Evolutionary conservation across 1,140 invertebrate species (phyloP).

Genomic region (Littorina saxatilis): DNA sequence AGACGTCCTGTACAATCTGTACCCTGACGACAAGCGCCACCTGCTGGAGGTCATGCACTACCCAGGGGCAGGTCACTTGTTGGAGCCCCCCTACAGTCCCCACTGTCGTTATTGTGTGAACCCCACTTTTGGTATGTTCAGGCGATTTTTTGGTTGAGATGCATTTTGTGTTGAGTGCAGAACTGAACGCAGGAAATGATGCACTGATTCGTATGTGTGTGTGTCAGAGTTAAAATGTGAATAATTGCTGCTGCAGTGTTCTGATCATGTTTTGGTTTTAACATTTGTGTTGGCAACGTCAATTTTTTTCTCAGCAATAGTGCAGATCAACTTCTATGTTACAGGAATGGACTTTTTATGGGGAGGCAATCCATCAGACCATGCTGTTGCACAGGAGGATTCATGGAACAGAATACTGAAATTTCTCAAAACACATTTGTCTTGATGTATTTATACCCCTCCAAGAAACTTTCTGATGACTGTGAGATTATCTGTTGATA

Average conservation of each 20-base stretch:
- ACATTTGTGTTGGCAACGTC: neutral
- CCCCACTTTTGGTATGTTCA: slow-evolving; percentile 29
- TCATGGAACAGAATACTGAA: slow-evolving; percentile 55
- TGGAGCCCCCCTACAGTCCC: slow-evolving; percentile 60
- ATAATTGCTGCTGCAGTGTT: too few relatives aligned
- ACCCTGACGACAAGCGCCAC: slow-evolving; percentile 37
- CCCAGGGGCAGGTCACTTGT: slow-evolving; percentile 58
- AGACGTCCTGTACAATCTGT: neutral
- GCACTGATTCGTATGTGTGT: neutral
- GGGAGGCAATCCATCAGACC: slow-evolving; percentile 49
- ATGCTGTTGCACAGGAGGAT: slow-evolving; percentile 58
- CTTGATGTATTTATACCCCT: too few relatives aligned
- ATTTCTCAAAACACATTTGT: slow-evolving; percentile 49
- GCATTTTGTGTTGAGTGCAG: neutral
- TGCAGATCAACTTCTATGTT: neutral
- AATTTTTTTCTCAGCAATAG: neutral
- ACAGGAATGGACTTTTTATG: slow-evolving; percentile 44
- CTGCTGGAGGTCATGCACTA: slow-evolving; percentile 46
- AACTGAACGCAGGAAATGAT: neutral
- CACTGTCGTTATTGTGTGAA: slow-evolving; percentile 32
- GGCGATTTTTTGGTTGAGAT: neutral
- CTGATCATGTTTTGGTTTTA: neutral
- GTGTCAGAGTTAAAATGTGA: neutral
- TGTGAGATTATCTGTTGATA: too few relatives aligned
- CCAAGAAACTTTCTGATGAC: too few relatives aligned